Percentiles rank a stretch among this genome's conserved stretches.
These are phyloP conservation scores for Bufo bufo DNA, from an alignment of 2,113 vertebrate genomes.

Conservation along the genomic window DNA sequence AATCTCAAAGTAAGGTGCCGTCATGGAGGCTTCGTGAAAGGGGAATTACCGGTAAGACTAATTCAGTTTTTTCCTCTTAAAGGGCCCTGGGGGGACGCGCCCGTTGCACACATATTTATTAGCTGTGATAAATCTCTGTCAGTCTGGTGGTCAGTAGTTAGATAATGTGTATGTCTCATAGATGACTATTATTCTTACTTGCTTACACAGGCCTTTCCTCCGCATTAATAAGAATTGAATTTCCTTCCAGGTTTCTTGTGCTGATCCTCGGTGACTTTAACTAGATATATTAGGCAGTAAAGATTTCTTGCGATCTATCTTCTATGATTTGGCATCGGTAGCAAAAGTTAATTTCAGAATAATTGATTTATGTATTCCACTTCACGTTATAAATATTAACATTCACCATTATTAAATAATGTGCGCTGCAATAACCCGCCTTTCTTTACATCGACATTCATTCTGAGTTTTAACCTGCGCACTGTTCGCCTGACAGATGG, in stretches of 20 bases:
- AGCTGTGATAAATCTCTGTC: not conserved
- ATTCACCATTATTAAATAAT: slow-evolving; percentile 31
- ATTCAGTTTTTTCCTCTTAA: too few relatives aligned
- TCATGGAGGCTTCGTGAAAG: too few relatives aligned
- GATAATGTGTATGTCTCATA: not conserved
- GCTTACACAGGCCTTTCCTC: not conserved
- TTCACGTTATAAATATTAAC: slow-evolving; percentile 41
- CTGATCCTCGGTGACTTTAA: slow-evolving; percentile 14
- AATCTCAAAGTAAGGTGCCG: too few relatives aligned
- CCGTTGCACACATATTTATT: not conserved
- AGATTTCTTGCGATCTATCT: not conserved
- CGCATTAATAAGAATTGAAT: not conserved
- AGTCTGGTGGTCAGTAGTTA: not conserved
- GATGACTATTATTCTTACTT: not conserved
- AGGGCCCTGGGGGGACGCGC: too few relatives aligned
- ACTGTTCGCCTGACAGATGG: not conserved
- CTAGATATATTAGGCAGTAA: slow-evolving; percentile 4
- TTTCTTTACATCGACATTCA: slow-evolving; percentile 26
- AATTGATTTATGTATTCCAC: slow-evolving; percentile 43
- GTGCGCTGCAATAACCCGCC: not conserved
- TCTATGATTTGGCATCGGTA: slow-evolving; percentile 15
- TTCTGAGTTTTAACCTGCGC: not conserved
- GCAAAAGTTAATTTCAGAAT: slow-evolving; percentile 21
- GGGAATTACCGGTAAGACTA: too few relatives aligned
- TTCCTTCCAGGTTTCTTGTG: not conserved